Conservation (phyloP, 2,797 vertebrate species). For the Antrozous pallidus region DNA sequence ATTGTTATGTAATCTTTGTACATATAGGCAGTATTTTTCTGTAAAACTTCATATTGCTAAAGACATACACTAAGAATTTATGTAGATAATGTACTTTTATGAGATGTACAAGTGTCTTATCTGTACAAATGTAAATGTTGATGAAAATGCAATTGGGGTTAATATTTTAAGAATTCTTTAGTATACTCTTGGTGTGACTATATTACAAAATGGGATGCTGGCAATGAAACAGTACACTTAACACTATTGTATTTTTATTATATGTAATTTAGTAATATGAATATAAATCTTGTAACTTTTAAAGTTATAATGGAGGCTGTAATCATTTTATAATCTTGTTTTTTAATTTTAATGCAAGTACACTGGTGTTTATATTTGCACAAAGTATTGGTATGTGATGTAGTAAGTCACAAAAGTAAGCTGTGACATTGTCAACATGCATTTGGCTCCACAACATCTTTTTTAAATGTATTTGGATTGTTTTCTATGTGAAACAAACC, state of each 20-base stretch:
- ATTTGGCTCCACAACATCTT: conserved; percentile 79
- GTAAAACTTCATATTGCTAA: conserved; percentile 83
- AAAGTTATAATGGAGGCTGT: conserved; percentile 85
- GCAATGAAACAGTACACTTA: conserved; percentile 82
- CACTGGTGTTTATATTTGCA: conserved; percentile 97
- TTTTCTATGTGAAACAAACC: conserved; percentile 81
- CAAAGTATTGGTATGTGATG: conserved; percentile 89
- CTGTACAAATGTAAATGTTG: conserved; percentile 84
- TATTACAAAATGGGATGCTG: conserved; percentile 82
- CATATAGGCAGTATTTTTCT: conserved; percentile 92
- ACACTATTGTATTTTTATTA: conserved; percentile 88
- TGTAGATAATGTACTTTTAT: conserved; percentile 91
- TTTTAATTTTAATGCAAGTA: conserved; percentile 89
- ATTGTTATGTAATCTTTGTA: conserved; percentile 96
- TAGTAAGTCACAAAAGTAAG: conserved; percentile 85
- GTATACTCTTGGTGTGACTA: conserved; percentile 79
- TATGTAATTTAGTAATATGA: conserved; percentile 87
- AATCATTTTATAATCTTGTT: conserved; percentile 87
- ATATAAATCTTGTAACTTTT: conserved; percentile 86
- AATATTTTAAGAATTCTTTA: conserved; percentile 84
- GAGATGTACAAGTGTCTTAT: conserved; percentile 86
- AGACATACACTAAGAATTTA: conserved; percentile 85
- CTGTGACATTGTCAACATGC: conserved; percentile 83
- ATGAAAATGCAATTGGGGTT: conserved; percentile 80
- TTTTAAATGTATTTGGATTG: conserved; percentile 78